Evolutionary conservation across 1,140 invertebrate genomes (phyloP).

Genomic region (Bombus consobrinus): DNA sequence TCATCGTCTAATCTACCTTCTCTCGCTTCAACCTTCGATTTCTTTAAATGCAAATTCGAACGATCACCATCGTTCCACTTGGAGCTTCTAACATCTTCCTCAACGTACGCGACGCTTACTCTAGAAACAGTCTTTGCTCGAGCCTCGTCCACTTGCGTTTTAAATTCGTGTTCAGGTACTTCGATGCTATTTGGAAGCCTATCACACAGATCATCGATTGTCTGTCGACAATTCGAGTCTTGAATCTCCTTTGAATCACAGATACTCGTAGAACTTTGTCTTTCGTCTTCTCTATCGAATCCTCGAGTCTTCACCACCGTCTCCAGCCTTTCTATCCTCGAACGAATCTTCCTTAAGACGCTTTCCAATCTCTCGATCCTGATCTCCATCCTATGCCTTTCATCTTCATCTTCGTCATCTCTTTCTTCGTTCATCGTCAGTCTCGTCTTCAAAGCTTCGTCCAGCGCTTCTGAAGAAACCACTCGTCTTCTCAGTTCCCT

Average conservation of each 20-base stretch:
- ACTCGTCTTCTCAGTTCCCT: slow-evolving; percentile 35
- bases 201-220: background rate
- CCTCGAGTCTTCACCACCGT: background rate
- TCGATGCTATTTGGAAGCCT: background rate
- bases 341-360: slow-evolving; percentile 31
- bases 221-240: background rate
- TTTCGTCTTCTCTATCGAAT: background rate
- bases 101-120: background rate
- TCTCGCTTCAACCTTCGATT: background rate
- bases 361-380: slow-evolving; percentile 51
- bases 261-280: background rate
- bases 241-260: background rate
- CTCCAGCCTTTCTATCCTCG: slow-evolving; percentile 48
- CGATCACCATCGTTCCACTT: slow-evolving; percentile 20
- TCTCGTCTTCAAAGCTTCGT: slow-evolving; percentile 23
- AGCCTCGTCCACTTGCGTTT: background rate
- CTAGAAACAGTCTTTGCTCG: background rate
- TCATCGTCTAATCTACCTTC: background rate
- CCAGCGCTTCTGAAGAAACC: background rate
- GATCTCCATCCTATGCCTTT: slow-evolving; percentile 27
- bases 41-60: slow-evolving; percentile 52
- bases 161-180: slow-evolving; percentile 24
- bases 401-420: slow-evolving; percentile 7
- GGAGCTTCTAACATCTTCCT: background rate
- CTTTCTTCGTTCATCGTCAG: background rate